Base-by-base conservation (phyloP, 2,888 invertebrate species). In the Eilema depressum region DNA sequence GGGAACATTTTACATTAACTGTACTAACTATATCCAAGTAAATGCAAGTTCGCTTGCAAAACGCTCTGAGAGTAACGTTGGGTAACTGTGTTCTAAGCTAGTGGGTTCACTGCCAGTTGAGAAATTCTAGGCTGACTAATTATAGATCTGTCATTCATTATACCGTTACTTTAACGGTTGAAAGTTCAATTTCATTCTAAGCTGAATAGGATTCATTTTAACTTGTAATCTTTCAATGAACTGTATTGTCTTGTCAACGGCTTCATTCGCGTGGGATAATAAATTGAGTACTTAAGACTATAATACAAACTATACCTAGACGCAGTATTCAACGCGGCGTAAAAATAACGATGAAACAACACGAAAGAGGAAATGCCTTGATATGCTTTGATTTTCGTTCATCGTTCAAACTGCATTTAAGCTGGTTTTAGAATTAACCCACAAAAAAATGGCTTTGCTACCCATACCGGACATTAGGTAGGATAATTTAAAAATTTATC, bases 51-150 rank as follows among this genome's bases (percentile, higher is more conserved):
- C 7, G 53, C 37, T 66, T 66, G 63, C 70, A 66, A 70, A 66
- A 70, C 66, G 23, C 26, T 26, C 28, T 23, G 41, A 37, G 59
- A 70, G 66, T 59, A 60, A 23, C 12, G 33, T 71, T 71, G 63
- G 26, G 70, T 33, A 71, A 67, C 41, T 17, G 25, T 63, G 65
- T 30, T 37, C 66, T 23, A 47, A 30, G 47, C n/a, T 66, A 25
- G 56, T 70, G 11, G 70, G 62, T 71, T 71, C 70, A 71, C 23
- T 70, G 66, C 26, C 67, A 67, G 30, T 71, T 67, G 63, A 47
- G 67, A 71, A 41, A 71, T 41, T 68, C 7, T 53, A 30, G 37
- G 26, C 59, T 33, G 41, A 47, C 41, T 33, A 56, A 62, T 66
- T 61, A 41, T 66, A 11, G 11, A 53, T n/a, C 4, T 61, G 60